Conservation (phyloP, 1,140 invertebrate species). For the Cheumatopsyche charites region DNA sequence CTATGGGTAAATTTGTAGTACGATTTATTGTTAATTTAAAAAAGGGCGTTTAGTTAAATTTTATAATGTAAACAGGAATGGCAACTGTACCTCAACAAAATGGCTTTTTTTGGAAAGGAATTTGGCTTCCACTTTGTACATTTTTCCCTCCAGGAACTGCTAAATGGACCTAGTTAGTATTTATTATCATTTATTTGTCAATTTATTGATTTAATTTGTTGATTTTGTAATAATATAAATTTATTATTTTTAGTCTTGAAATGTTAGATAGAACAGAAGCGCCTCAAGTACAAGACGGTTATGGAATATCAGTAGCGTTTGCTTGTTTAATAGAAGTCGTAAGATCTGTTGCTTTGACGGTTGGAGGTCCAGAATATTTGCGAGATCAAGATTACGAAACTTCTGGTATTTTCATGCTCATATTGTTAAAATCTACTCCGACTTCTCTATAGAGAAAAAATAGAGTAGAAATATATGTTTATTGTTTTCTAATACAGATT, state of each 20-base stretch:
- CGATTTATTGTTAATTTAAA: conserved; percentile 60
- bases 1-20: conserved; percentile 51
- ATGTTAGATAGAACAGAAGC: conserved; percentile 94
- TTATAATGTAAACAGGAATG: conserved; percentile 46
- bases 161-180: conserved; percentile 79
- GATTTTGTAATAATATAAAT: conserved; percentile 21
- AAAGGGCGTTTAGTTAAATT: neutral
- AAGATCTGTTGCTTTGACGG: conserved; percentile 74
- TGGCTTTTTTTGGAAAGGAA: conserved; percentile 90
- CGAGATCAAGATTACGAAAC: conserved; percentile 50
- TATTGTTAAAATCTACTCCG: conserved; percentile 21
- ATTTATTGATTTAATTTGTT: neutral
- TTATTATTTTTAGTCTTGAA: conserved; percentile 76
- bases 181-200: neutral
- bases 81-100: conserved; percentile 84
- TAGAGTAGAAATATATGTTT: too few relatives aligned
- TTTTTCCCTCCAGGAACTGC: conserved; percentile 84
- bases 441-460: too few relatives aligned
- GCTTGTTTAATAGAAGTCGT: conserved; percentile 89
- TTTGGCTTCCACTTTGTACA: conserved; percentile 87
- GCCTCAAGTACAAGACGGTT: conserved; percentile 91
- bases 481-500: conserved; percentile 31
- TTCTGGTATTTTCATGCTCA: conserved; percentile 50
- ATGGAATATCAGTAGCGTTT: conserved; percentile 94
- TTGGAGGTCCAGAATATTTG: conserved; percentile 65